Percentiles rank a stretch among this genome's conserved stretches.
Evolutionary conservation across 2,888 invertebrate genomes (phyloP).

Genomic region (Julus scanicus): DNA sequence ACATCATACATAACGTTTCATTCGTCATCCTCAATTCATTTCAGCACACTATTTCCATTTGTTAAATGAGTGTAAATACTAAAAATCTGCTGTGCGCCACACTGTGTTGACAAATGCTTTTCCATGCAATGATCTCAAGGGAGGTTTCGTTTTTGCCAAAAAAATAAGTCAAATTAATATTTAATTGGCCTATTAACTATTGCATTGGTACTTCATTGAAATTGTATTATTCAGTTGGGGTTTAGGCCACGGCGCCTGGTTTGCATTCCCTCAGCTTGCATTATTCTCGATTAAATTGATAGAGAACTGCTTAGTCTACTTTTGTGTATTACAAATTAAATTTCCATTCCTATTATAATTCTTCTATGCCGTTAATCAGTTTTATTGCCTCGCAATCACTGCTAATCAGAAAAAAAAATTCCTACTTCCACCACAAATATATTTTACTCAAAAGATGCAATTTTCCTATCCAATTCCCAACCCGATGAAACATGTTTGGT

Average conservation of each 20-base stretch:
- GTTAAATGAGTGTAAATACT: background rate
- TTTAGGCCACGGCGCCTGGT: too few species aligned
- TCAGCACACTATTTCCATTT: background rate
- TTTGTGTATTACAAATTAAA: too few species aligned
- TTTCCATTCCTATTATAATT: too few species aligned
- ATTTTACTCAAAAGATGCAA: background rate
- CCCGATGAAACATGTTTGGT: too few species aligned
- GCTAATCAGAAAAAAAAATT: too few species aligned
- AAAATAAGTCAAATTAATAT: background rate
- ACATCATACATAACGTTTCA: background rate
- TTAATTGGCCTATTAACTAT: background rate
- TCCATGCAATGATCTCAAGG: background rate
- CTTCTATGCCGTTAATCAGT: too few species aligned
- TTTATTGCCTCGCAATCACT: too few species aligned
- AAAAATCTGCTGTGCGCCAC: constrained; percentile 4
- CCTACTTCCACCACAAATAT: background rate
- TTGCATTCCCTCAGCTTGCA: too few species aligned
- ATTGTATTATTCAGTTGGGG: background rate
- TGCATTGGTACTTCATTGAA: background rate
- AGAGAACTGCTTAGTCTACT: too few species aligned
- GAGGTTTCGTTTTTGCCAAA: background rate
- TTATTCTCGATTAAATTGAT: too few species aligned
- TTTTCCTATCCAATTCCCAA: background rate
- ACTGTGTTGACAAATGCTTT: background rate
- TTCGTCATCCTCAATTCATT: background rate